phyloP scores from a whole-genome alignment of 2,113 vertebrate genomes.

The Camelus dromedarius region DNA sequence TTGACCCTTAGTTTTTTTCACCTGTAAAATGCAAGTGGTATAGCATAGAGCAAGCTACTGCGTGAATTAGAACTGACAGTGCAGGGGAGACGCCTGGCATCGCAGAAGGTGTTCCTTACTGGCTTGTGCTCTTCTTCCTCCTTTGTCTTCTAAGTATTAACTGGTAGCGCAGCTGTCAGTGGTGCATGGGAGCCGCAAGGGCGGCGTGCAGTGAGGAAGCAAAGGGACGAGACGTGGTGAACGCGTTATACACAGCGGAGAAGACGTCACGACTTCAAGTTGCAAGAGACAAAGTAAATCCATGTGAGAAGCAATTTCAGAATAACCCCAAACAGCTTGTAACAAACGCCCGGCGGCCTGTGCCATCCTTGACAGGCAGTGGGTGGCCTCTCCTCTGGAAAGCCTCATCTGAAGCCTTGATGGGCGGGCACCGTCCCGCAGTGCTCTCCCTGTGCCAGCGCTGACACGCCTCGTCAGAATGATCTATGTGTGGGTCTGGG shows the following conservation, averaged over 20 bases:
- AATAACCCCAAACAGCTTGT: neutral
- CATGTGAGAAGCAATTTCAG: neutral
- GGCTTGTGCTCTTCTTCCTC: neutral
- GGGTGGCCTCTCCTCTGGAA: neutral
- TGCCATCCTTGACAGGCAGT: too few relatives aligned
- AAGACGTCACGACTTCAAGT: neutral
- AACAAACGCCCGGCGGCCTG: too few relatives aligned
- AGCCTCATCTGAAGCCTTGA: neutral
- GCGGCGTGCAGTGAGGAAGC: neutral
- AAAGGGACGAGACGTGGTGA: fast-evolving
- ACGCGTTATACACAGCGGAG: fast-evolving
- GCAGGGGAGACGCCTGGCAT: neutral
- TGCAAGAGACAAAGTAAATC: neutral
- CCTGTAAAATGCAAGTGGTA: neutral
- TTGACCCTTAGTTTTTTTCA: neutral
- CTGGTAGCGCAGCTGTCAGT: too few relatives aligned
- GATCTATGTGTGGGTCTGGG: neutral
- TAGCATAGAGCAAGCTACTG: neutral
- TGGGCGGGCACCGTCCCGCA: neutral
- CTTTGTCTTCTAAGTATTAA: neutral
- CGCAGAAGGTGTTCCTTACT: neutral
- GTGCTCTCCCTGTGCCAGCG: neutral
- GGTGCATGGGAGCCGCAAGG: neutral
- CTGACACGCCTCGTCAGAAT: fast-evolving
- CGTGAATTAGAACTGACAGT: neutral